Conservation (phyloP, 2,888 invertebrate genomes). For the Eurois occulta region DNA sequence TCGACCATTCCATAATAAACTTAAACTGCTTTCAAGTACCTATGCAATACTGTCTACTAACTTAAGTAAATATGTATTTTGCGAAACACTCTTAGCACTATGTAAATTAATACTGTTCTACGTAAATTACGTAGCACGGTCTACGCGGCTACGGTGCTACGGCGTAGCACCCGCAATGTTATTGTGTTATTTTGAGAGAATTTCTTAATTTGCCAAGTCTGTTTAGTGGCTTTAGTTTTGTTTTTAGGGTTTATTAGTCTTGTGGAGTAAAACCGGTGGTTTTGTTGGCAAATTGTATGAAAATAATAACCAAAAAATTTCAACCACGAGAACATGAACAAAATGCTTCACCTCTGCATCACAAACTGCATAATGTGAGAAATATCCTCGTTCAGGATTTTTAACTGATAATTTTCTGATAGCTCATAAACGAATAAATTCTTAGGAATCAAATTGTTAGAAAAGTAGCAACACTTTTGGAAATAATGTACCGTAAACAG, state of each 20-base stretch:
- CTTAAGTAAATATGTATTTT: slow-evolving; percentile 28
- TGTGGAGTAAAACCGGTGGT: not conserved
- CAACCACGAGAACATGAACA: not conserved
- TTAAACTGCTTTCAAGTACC: slow-evolving; percentile 38
- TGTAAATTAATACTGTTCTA: slow-evolving; percentile 57
- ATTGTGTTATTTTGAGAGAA: slow-evolving; percentile 18
- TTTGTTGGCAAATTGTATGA: not conserved
- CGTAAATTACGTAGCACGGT: slow-evolving; percentile 50
- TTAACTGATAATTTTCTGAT: not conserved
- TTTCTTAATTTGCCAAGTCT: slow-evolving; percentile 10
- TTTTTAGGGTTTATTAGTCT: not conserved
- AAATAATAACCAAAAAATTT: not conserved
- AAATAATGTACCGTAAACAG: not conserved
- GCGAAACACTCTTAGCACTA: slow-evolving; percentile 39
- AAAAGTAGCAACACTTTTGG: not conserved
- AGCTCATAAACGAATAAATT: not conserved
- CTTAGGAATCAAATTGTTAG: not conserved
- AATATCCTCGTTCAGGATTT: not conserved
- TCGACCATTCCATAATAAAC: not conserved
- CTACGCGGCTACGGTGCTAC: slow-evolving; percentile 63
- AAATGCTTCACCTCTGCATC: too few relatives aligned
- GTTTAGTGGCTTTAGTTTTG: not conserved
- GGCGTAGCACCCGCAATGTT: slow-evolving; percentile 54
- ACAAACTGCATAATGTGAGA: not conserved
- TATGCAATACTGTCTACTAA: slow-evolving; percentile 10